Base-by-base conservation (phyloP, 2,888 invertebrate species). In the Stegana nigrithorax region DNA sequence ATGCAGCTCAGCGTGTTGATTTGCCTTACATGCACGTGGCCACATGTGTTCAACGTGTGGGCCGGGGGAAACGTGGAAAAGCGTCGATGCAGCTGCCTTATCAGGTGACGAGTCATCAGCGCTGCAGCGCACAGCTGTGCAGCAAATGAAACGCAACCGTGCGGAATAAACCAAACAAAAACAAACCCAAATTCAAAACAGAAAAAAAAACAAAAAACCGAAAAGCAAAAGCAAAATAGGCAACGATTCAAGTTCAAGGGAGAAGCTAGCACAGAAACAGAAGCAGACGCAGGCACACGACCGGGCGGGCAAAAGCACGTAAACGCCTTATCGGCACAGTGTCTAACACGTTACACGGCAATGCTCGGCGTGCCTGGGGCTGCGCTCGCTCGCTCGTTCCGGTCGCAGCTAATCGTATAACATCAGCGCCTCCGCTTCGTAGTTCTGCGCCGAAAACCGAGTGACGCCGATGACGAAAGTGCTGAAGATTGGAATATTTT, bases 301-400 rank as follows among this genome's bases (percentile, higher is more conserved):
- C 12, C 6, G 42, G 42, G 42, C 17, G 42, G 14, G 14, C 17
- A 7, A 29, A 29, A n/a, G n/a, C n/a, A n/a, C n/a, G n/a, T 10
- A 29, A 10, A 19, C 47, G n/a, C 23, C 27, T 58, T 58, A 45
- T 45, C 45, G 27, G 45, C 26, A 14, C 26, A 12, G 12, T n/a
- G 25, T 32, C 26, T 29, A 29, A 29, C 76, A 74, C 76, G 76
- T 60, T 75, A 32, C 64, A 55, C 58, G 12, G 4, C 55, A 39
- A 63, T 73, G 73, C 47, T 66, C 60, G 21, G 17, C 7, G 1
- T 14, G 44, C 3, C 36, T 45, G 23, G n/a, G 32, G 14, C 17
- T 6, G 42, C n/a, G n/a, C n/a, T n/a, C n/a, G n/a, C n/a, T n/a
- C n/a, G n/a, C n/a, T n/a, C n/a, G n/a, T n/a, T n/a, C n/a, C n/a